Percentiles rank a stretch among this genome's conserved stretches.
Evolutionary conservation across 53 echinoderm and acorn worm genomes (phyloP).

Genomic region (Mesocentrotus franciscanus): DNA sequence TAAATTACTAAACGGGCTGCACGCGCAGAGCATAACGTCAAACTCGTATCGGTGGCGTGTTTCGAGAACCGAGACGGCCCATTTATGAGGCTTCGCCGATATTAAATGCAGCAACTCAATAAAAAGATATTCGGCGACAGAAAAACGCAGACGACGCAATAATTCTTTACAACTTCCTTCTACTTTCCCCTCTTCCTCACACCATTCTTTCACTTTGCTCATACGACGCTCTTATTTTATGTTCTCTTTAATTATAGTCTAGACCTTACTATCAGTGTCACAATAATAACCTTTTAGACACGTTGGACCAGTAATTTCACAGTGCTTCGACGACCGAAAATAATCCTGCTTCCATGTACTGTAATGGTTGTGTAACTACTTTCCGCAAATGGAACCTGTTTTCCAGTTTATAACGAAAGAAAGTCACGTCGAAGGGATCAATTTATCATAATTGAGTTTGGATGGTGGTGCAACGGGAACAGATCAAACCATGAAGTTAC

Average conservation of each 20-base stretch:
- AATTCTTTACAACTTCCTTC: neutral
- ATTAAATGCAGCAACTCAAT: constrained; percentile 23
- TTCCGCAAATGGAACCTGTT: neutral
- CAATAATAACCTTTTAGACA: neutral
- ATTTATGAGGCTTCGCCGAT: neutral
- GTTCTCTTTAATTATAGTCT: neutral
- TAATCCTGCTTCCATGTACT: neutral
- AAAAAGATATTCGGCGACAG: constrained; percentile 22
- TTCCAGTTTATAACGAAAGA: neutral
- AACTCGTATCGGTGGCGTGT: constrained; percentile 38
- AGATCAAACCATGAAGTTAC: neutral
- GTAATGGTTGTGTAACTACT: neutral
- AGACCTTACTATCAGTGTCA: neutral
- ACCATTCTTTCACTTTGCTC: neutral
- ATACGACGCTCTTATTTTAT: neutral
- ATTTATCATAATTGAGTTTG: neutral
- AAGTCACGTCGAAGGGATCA: neutral
- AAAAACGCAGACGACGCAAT: neutral
- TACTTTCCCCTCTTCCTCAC: neutral
- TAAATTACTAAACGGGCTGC: constrained; percentile 58
- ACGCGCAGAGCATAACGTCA: constrained; percentile 27
- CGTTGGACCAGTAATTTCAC: neutral
- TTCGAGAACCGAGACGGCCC: constrained; percentile 2
- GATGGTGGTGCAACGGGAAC: neutral
- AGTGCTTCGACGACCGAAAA: neutral